phyloP scores from a whole-genome alignment of 2,797 vertebrate genomes.

The Holocentrus rufus region DNA sequence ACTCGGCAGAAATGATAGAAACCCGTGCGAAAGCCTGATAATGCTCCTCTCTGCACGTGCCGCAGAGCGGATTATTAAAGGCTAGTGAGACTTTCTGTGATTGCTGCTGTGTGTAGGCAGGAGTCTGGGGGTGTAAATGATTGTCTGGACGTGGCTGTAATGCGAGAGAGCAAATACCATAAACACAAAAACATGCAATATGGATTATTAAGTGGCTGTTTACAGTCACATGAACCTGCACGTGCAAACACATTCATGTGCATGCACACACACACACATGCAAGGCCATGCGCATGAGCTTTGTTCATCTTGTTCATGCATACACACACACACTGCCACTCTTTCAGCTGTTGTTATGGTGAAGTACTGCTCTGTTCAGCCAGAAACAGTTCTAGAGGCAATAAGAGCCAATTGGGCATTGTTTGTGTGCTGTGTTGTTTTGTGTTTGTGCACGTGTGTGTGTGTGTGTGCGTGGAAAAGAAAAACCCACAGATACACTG shows the following conservation, averaged over 20 bases:
- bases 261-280: neutral
- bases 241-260: neutral
- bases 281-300: neutral
- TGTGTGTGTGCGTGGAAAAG: constrained; percentile 31
- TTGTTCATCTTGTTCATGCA: neutral
- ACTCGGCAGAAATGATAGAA: neutral
- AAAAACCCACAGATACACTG: neutral
- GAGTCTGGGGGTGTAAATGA: neutral
- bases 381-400: constrained; percentile 2
- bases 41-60: neutral
- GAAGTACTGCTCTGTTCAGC: constrained; percentile 21
- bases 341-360: constrained; percentile 38
- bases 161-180: neutral
- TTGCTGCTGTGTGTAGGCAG: neutral
- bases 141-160: neutral
- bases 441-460: constrained; percentile 11
- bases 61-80: neutral
- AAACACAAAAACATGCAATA: neutral
- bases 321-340: neutral
- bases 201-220: no score
- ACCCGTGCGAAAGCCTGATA: neutral
- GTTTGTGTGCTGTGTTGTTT: constrained; percentile 8
- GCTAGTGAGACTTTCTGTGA: no score
- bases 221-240: neutral
- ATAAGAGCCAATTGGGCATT: constrained; percentile 12